Percentiles rank a stretch among this genome's conserved stretches.
Conservation (phyloP, 2,888 invertebrate species). For the Timema podura region DNA sequence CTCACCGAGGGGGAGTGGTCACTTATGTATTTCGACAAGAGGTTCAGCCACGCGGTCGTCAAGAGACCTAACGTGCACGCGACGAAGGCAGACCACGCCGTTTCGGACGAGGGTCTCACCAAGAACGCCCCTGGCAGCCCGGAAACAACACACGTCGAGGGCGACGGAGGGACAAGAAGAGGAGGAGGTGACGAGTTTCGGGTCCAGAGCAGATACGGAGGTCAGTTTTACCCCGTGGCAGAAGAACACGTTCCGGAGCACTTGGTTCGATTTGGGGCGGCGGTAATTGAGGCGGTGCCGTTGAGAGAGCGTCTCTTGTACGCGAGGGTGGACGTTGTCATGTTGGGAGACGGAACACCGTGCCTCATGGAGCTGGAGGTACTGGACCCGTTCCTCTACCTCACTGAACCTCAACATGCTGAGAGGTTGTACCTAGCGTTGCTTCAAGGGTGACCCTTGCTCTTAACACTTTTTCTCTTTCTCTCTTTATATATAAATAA, state of each 20-base stretch:
- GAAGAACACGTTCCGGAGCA: neutral
- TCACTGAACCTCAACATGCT: neutral
- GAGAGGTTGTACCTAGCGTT: neutral
- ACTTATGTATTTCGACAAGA: neutral
- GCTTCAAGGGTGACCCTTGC: no score
- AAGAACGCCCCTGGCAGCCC: no score
- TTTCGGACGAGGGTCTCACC: no score
- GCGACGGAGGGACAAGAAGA: no score
- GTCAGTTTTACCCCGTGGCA: neutral
- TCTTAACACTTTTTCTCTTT: no score
- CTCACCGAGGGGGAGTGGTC: conserved; percentile 12
- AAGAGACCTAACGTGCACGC: neutral
- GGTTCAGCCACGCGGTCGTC: conserved; percentile 7
- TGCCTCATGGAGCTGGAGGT: conserved; percentile 15
- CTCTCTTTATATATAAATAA: no score
- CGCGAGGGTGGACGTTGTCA: conserved; percentile 4
- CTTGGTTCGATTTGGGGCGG: neutral
- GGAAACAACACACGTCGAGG: no score
- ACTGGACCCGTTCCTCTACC: conserved; percentile 1
- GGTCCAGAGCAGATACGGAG: neutral
- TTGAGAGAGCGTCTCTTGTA: neutral
- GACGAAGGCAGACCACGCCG: no score
- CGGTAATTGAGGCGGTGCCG: neutral
- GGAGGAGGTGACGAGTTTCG: neutral
- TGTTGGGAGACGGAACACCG: neutral